phyloP scores from a whole-genome alignment of 37 sponge, comb jelly and placozoan species.

The Chondrilla cf. caribensis region DNA sequence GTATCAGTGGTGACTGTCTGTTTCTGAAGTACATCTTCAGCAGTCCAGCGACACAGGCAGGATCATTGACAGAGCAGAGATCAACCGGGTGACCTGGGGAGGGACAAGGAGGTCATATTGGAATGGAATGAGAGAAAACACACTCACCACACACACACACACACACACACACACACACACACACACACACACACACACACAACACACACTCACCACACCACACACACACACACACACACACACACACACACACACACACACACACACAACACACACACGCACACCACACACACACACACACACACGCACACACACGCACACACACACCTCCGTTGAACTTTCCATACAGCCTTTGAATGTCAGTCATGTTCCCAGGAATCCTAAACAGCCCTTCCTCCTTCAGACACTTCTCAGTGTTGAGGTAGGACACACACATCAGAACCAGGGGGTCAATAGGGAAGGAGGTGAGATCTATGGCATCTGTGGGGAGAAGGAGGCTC shows the following conservation, averaged over 20 bases:
- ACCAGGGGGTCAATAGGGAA: constrained; percentile 44
- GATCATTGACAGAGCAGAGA: constrained; percentile 54
- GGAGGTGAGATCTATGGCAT: background rate
- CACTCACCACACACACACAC: too few species aligned
- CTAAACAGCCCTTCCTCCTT: constrained; percentile 84
- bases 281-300: background rate
- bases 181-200: too few species aligned
- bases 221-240: constrained; percentile 29
- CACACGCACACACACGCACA: too few species aligned
- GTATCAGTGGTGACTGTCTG: constrained; percentile 46
- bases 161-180: too few species aligned
- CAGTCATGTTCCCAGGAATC: constrained; percentile 72
- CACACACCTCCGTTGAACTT: constrained; percentile 53
- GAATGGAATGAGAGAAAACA: too few species aligned
- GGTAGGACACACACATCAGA: constrained; percentile 71
- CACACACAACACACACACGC: too few species aligned
- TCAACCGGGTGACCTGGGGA: constrained; percentile 58
- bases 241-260: constrained; percentile 24
- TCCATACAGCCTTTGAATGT: constrained; percentile 47
- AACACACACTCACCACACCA: too few species aligned
- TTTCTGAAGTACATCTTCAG: constrained; percentile 84
- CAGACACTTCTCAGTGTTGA: constrained; percentile 50
- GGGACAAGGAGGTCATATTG: background rate
- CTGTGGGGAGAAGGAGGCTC: background rate
- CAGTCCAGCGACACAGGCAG: constrained; percentile 77